phyloP scores from a whole-genome alignment of 2,113 vertebrate genomes.

The Pontoporia blainvillei region DNA sequence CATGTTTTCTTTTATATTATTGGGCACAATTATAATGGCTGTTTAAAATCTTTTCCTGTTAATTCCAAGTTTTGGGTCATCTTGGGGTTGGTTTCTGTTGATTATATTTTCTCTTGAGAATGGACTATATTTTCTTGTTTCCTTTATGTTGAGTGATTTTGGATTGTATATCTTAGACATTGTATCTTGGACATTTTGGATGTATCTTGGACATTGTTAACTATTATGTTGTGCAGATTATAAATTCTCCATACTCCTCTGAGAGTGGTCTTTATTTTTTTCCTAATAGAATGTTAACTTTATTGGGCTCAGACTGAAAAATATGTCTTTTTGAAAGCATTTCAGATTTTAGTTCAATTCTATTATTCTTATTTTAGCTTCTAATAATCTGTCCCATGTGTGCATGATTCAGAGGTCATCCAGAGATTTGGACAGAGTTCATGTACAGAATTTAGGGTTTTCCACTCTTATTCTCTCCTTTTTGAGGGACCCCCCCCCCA shows the following conservation, averaged over 20 bases:
- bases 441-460: not conserved
- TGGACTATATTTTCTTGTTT: not conserved
- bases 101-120: not conserved
- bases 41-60: not conserved
- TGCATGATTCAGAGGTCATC: not conserved
- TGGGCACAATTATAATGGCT: not conserved
- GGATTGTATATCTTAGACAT: not conserved
- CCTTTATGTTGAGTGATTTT: not conserved
- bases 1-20: not conserved
- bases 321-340: not conserved
- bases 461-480: not conserved
- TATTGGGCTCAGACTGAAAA: not conserved
- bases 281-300: not conserved
- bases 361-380: not conserved
- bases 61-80: not conserved
- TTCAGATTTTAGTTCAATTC: not conserved
- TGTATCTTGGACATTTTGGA: not conserved
- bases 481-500: rapidly evolving
- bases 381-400: not conserved
- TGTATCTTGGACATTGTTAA: not conserved
- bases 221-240: not conserved
- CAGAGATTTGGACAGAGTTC: not conserved
- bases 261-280: not conserved
- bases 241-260: not conserved
- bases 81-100: not conserved